phyloP scores from a whole-genome alignment of 2,113 vertebrate genomes.

The Syngnathoides biaculeatus region DNA sequence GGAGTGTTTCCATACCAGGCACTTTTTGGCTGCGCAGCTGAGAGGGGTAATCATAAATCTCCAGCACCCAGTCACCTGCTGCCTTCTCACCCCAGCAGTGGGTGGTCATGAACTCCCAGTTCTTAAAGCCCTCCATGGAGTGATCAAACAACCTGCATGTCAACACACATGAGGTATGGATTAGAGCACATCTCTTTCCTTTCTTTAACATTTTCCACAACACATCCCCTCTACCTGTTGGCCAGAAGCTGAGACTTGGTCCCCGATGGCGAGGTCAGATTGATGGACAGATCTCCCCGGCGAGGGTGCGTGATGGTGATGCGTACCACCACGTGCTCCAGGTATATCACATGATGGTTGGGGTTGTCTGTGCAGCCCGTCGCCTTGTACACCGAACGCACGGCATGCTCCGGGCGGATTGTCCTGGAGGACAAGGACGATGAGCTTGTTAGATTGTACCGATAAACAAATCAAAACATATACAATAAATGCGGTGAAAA shows the following conservation, averaged over 20 bases:
- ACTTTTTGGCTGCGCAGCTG: slow-evolving; percentile 96
- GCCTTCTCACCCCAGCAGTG: slow-evolving; percentile 98
- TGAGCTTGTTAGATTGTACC: neutral
- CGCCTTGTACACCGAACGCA: slow-evolving; percentile 96
- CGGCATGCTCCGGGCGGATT: slow-evolving; percentile 90
- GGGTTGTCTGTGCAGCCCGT: slow-evolving; percentile 91
- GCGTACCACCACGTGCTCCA: slow-evolving; percentile 94
- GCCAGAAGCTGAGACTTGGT: slow-evolving; percentile 96
- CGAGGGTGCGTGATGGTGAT: slow-evolving; percentile 95
- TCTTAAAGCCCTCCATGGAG: slow-evolving; percentile 99
- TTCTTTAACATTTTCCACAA: neutral
- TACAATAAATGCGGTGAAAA: neutral
- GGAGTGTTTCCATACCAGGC: slow-evolving; percentile 76
- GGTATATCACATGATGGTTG: slow-evolving; percentile 93
- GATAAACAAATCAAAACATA: neutral
- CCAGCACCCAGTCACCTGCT: slow-evolving; percentile 93
- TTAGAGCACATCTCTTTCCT: too few species aligned
- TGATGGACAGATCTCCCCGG: slow-evolving; percentile 95
- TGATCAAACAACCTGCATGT: slow-evolving; percentile 92
- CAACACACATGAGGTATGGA: slow-evolving; percentile 23
- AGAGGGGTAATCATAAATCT: slow-evolving; percentile 95
- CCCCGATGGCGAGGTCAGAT: slow-evolving; percentile 95
- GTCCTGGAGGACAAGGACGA: slow-evolving; percentile 74
- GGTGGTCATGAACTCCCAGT: slow-evolving; percentile 99
- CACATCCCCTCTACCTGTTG: slow-evolving; percentile 82